Evolutionary conservation across 1,140 invertebrate species (phyloP).

Genomic region (Daktulosphaira vitifoliae): DNA sequence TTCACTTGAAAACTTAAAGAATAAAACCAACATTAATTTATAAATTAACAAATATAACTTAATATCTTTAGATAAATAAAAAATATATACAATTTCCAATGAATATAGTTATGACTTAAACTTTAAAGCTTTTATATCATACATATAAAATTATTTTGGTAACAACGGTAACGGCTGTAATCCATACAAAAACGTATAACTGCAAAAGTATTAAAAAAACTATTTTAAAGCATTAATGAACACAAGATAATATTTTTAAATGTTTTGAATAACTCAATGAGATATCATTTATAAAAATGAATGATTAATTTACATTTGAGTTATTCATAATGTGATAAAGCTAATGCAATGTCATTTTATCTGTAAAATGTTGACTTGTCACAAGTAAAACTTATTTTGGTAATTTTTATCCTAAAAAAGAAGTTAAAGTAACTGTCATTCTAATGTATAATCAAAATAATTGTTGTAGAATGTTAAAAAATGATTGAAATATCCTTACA

Average conservation of each 20-base stretch:
- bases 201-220: neutral
- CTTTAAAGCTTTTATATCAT: neutral
- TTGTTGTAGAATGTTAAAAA: neutral
- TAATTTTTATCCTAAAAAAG: no score
- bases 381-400: neutral
- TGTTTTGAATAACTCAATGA: slow-evolving; percentile 10
- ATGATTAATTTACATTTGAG: neutral
- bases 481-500: neutral
- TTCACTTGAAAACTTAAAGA: neutral
- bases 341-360: neutral
- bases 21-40: neutral
- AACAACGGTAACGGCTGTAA: slow-evolving; percentile 24
- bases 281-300: neutral
- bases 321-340: neutral
- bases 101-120: neutral
- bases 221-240: slow-evolving; percentile 26
- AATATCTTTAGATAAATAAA: neutral
- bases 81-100: neutral
- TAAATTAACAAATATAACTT: neutral
- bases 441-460: neutral
- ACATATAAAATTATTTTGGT: slow-evolving; percentile 21
- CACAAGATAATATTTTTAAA: slow-evolving; percentile 20
- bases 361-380: neutral
- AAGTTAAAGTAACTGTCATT: no score
- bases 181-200: slow-evolving; percentile 4